Conservation (phyloP, 1,140 invertebrate genomes). For the Archivesica marissinica region DNA sequence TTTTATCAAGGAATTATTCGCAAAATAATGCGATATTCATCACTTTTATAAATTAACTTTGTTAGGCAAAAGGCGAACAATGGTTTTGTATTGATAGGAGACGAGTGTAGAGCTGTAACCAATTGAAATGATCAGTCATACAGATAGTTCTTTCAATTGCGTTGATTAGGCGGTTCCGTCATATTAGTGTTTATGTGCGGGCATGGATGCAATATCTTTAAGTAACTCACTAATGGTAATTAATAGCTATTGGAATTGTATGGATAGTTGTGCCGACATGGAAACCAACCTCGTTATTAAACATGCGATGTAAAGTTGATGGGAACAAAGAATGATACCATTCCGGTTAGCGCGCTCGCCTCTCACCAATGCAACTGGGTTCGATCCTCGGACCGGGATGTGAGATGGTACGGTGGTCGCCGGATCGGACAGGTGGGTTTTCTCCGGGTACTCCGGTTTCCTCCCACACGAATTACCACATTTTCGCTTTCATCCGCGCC, state of each 20-base stretch:
- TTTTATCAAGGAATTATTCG: slow-evolving; percentile 59
- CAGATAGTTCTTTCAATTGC: slow-evolving; percentile 27
- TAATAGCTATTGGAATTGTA: slow-evolving; percentile 21
- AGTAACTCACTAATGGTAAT: slow-evolving; percentile 34
- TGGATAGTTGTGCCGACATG: background rate
- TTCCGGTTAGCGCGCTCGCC: too few relatives aligned
- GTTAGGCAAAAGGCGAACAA: slow-evolving; percentile 52
- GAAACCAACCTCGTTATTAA: slow-evolving; percentile 2
- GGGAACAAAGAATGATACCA: too few relatives aligned
- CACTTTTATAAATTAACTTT: slow-evolving; percentile 64
- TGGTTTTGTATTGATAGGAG: slow-evolving; percentile 13
- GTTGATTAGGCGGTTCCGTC: slow-evolving; percentile 14
- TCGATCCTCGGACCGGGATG: too few relatives aligned
- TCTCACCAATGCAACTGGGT: too few relatives aligned
- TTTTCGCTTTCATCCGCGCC: too few relatives aligned
- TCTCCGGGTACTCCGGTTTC: too few relatives aligned
- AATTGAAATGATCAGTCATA: slow-evolving; percentile 37
- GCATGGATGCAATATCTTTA: slow-evolving; percentile 25
- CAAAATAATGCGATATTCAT: slow-evolving; percentile 54
- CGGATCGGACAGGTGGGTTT: too few relatives aligned
- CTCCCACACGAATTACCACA: too few relatives aligned
- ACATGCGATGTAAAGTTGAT: background rate
- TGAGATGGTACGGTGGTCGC: too few relatives aligned
- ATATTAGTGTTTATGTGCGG: slow-evolving; percentile 37
- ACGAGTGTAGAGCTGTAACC: background rate